Evolutionary conservation across 1,140 invertebrate genomes (phyloP), one percentile per base, ranked within the genome.

Genomic region (Argopecten irradians): DNA sequence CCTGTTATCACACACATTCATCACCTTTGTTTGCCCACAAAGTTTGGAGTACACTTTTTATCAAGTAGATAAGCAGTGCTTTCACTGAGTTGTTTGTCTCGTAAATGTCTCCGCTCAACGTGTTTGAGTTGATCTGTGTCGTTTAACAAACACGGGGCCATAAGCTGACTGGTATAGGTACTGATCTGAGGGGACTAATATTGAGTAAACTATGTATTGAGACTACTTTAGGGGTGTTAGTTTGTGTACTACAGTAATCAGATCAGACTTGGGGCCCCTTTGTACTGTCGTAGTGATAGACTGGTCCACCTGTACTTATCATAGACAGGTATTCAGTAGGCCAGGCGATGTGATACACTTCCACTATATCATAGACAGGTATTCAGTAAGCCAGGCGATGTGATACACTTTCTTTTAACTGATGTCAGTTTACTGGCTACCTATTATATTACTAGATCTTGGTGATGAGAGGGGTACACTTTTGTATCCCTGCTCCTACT

Each of bases 41-140:
- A 71, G 55, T 71, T 28, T 71, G 5, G 55, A 71, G 55, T 71
- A 28, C 55, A 71, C 55, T 71, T 71, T 71, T 8, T 71, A 71
- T 28, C 8, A 28, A 28, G 55, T 71, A 71, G 55, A 71, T 71
- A 71, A 71, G 55, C 22, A 71, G 28, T 71, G n/a, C 55, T 71
- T 71, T 71, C 55, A 71, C 28, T 28, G 55, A 71, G 55, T n/a
- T 71, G 55, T 71, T 71, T 71, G 55, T 71, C 55, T 71, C 22
- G 22, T 71, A 71, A 71, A 71, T 71, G 55, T 71, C 55, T n/a
- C n/a, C 22, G 55, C 55, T 71, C 55, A n/a, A 71, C 55, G 16
- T 71, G n/a, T 71, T 28, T 71, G 5, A 71, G 55, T 71, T 71
- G 55, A 71, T 71, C 55, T 71, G 55, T 71, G 55, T 28, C 1